Conservation (phyloP, 2,113 vertebrate species). For the Tor tambroides region DNA sequence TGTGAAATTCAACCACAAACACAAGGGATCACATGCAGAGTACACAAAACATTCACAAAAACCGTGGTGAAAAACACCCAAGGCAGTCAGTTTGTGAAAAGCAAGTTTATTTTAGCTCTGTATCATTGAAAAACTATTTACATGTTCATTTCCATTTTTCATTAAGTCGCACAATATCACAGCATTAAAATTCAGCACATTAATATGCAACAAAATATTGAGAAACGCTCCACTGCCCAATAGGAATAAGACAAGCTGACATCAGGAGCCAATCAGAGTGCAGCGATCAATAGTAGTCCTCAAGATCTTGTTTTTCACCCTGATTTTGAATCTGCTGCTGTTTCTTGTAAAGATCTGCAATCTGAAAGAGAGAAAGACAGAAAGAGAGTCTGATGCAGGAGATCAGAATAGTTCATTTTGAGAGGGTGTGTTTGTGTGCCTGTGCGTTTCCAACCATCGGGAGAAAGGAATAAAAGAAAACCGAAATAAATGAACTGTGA, state of each 20-base stretch:
- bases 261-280: neutral
- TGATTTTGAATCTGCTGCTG: conserved; percentile 94
- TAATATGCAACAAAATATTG: neutral
- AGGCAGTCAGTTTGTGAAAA: neutral
- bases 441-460: neutral
- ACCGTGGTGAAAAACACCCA: neutral
- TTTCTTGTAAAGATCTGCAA: conserved; percentile 84
- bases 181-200: conserved; percentile 33
- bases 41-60: neutral
- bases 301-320: conserved; percentile 74
- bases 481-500: conserved; percentile 31
- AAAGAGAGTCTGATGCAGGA: neutral
- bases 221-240: neutral
- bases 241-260: neutral
- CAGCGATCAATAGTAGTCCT: conserved; percentile 81
- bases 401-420: conserved; percentile 6
- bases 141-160: conserved; percentile 33
- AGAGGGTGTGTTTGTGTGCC: neutral
- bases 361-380: conserved; percentile 69
- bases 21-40: neutral
- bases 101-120: conserved; percentile 42
- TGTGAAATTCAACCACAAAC: neutral
- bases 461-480: conserved; percentile 36
- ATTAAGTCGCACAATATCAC: conserved; percentile 21
- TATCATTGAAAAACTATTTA: conserved; percentile 49